Conservation (phyloP, 2,888 invertebrate species). For the Hedya salicella region DNA sequence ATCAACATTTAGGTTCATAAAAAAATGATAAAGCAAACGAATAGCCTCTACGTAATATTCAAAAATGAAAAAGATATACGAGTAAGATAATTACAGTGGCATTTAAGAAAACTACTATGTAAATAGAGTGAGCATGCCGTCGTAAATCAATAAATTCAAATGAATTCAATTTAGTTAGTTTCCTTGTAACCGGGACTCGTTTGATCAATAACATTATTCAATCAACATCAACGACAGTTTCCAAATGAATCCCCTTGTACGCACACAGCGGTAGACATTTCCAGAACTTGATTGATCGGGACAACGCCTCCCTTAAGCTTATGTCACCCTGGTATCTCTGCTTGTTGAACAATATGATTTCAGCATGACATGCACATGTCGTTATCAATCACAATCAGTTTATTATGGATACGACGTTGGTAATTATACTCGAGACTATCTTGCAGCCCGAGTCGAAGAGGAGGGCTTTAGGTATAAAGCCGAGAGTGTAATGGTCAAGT, state of each 20-base stretch:
- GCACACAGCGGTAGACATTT: background rate
- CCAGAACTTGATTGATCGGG: slow-evolving; percentile 32
- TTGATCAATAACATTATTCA: slow-evolving; percentile 24
- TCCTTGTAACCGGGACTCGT: slow-evolving; percentile 4
- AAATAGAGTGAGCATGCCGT: too few species aligned
- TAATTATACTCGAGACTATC: too few species aligned
- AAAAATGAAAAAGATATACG: too few species aligned
- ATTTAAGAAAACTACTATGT: too few species aligned
- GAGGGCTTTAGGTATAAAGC: too few species aligned
- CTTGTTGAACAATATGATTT: background rate
- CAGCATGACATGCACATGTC: background rate
- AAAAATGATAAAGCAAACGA: too few species aligned
- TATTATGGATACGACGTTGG: too few species aligned
- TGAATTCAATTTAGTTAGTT: background rate
- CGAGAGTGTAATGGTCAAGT: too few species aligned
- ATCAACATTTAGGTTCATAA: too few species aligned
- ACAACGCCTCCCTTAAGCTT: slow-evolving; percentile 10
- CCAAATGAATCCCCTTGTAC: slow-evolving; percentile 4
- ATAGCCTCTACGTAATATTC: too few species aligned
- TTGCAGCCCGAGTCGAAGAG: too few species aligned
- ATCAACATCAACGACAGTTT: slow-evolving; percentile 8
- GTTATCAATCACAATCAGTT: background rate
- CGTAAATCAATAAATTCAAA: background rate
- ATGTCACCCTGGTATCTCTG: slow-evolving; percentile 21
- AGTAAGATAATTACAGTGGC: too few species aligned